A percentile compares a stretch with the other conserved stretches of the same genome.
These are phyloP conservation scores for Calameuta idolon DNA, from an alignment of 2,888 invertebrate species.

Conservation along the genomic window DNA sequence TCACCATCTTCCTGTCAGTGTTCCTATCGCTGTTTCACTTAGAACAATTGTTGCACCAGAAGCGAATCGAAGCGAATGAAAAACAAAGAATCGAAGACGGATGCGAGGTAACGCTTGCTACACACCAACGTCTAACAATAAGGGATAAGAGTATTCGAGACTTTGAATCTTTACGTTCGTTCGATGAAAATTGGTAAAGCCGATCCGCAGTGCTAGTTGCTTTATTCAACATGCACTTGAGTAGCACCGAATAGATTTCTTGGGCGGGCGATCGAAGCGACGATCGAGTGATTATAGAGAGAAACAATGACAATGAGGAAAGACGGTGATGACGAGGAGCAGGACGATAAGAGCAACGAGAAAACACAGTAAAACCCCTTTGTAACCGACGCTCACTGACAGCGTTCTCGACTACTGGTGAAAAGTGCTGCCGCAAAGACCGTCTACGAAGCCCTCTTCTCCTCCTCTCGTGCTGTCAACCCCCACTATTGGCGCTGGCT, in stretches of 20 bases:
- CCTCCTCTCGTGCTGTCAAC: slow-evolving; percentile 18
- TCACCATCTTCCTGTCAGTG: not conserved
- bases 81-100: not conserved
- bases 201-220: not conserved
- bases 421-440: slow-evolving; percentile 49
- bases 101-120: not conserved
- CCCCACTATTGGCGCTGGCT: slow-evolving; percentile 36
- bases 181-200: not conserved
- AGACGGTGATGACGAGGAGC: not conserved
- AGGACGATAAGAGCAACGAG: slow-evolving; percentile 20
- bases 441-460: slow-evolving; percentile 41
- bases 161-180: not conserved
- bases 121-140: not conserved
- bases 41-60: not conserved
- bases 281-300: not conserved
- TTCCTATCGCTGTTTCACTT: not conserved
- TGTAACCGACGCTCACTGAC: slow-evolving; percentile 50
- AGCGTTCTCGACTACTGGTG: slow-evolving; percentile 52
- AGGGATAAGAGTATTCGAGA: not conserved
- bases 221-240: not conserved
- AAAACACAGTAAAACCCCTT: slow-evolving; percentile 23
- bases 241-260: not conserved
- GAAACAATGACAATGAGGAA: not conserved
- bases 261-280: not conserved
- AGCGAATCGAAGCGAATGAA: not conserved